These are phyloP conservation scores for Todiramphus saurophagus DNA, from an alignment of 2,113 vertebrate genomes.

Conservation along the genomic window DNA sequence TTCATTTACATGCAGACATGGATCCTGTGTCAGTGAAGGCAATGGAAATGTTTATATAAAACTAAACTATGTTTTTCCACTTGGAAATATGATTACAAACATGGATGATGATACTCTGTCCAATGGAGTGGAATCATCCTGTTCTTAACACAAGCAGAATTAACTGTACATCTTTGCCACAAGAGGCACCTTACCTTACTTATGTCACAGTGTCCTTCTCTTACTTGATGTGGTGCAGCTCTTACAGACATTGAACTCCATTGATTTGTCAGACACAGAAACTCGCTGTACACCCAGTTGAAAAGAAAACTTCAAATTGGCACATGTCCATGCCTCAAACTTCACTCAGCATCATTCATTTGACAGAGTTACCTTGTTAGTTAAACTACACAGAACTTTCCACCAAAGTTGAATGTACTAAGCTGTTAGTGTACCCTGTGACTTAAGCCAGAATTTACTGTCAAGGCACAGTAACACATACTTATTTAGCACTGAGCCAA, in stretches of 20 bases:
- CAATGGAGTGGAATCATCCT: neutral
- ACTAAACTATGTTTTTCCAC: neutral
- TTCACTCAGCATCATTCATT: neutral
- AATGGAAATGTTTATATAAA: neutral
- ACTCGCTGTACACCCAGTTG: neutral
- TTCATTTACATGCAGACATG: neutral
- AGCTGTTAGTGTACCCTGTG: neutral
- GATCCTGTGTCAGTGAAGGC: neutral
- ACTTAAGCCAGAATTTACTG: conserved; percentile 32
- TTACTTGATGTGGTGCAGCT: neutral
- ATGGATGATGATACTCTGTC: neutral
- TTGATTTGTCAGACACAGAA: neutral
- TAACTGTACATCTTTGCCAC: neutral
- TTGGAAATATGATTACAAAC: neutral
- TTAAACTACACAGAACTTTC: conserved; percentile 40
- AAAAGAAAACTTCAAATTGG: neutral
- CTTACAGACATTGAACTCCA: neutral
- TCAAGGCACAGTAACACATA: neutral
- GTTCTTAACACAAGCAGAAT: neutral
- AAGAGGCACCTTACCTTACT: neutral
- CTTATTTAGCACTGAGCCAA: neutral
- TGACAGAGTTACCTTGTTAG: conserved; percentile 16
- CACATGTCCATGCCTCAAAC: neutral
- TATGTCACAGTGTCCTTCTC: neutral
- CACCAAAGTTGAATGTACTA: neutral